These are phyloP conservation scores for Sebastes baramenuke DNA, from an alignment of 2,797 vertebrate species.

Conservation along the genomic window DNA sequence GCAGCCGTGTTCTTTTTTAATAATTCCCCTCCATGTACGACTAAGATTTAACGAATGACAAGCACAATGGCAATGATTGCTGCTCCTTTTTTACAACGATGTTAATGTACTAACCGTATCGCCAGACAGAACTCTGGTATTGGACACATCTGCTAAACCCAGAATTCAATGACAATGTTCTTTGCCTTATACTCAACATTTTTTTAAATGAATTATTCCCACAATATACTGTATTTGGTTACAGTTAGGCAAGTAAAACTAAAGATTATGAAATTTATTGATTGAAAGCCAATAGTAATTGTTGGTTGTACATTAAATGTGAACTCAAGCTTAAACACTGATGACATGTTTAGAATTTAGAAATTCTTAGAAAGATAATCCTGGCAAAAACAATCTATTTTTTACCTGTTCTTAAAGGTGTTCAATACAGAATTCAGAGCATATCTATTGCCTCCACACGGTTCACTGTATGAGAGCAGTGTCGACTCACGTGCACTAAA, in stretches of 20 bases:
- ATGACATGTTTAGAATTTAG: too few species aligned
- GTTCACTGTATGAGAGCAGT: too few species aligned
- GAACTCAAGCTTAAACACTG: background rate
- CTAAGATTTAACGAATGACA: constrained; percentile 52
- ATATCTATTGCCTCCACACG: too few species aligned
- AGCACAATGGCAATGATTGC: constrained; percentile 36
- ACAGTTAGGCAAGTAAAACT: background rate
- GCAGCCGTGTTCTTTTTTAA: constrained; percentile 34
- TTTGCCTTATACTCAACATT: background rate
- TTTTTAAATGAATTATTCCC: background rate
- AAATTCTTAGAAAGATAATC: too few species aligned
- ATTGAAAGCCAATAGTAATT: background rate
- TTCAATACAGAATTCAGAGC: too few species aligned
- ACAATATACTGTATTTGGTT: background rate
- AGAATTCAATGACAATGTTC: background rate
- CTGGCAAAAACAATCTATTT: too few species aligned
- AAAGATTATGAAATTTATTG: background rate
- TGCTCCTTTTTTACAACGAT: constrained; percentile 30
- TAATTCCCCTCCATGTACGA: constrained; percentile 46
- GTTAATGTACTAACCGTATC: constrained; percentile 13
- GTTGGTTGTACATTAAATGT: background rate
- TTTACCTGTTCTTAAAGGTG: too few species aligned
- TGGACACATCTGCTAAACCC: background rate
- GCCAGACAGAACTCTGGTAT: background rate
- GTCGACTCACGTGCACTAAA: too few species aligned